Base-by-base conservation (phyloP, 2,888 invertebrate species). In the Luperina nickerlii region DNA sequence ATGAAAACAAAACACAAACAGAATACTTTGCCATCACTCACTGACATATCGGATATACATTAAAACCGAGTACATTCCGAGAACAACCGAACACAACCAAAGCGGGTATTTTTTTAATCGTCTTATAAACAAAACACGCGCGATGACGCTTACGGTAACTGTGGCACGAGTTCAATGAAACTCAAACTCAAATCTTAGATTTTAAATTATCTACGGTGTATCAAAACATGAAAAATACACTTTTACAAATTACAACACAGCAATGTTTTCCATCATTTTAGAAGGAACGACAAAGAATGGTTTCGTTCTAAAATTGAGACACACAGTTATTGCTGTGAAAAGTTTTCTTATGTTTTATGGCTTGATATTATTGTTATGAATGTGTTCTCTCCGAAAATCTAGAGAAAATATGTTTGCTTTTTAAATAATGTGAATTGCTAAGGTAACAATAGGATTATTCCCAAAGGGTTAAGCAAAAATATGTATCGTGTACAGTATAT, bases 241-340 rank as follows among this genome's bases (percentile, higher is more conserved):
- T 48, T 48, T 27, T 27, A n/a, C 8, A 76, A 63, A 24, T 48
- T 8, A 66, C 27, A 54, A 74, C 11, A 81, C 32, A 54, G 27
- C 15, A 67, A 74, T 42, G 8, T 81, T 60, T 63, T 65, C 32
- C 20, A 82, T 78, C 48, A 76, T 67, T 67, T 75, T 20, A 48
- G 24, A 18, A 67, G 9, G 8, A 65, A 81, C 45, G 74, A 74
- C 63, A 84, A 79, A 51, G 1, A 66, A 77, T 54, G 69, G 67
- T 57, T 54, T 65, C 72, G 38, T 76, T 69, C 72, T 67, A 69
- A 84, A 84, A 87, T 84, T 78, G 82, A 87, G 86, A 86, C 69
- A 71, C 48, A 87, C 82, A 75, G 86, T 86, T 86, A 86, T 85
- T 72, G 74, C 74, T 74, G 71, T 73, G 80, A 78, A 76, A 85